A percentile compares a stretch with the other conserved stretches of the same genome.
Conservation (phyloP, 2,888 invertebrate species). For the Epinotia nisella region DNA sequence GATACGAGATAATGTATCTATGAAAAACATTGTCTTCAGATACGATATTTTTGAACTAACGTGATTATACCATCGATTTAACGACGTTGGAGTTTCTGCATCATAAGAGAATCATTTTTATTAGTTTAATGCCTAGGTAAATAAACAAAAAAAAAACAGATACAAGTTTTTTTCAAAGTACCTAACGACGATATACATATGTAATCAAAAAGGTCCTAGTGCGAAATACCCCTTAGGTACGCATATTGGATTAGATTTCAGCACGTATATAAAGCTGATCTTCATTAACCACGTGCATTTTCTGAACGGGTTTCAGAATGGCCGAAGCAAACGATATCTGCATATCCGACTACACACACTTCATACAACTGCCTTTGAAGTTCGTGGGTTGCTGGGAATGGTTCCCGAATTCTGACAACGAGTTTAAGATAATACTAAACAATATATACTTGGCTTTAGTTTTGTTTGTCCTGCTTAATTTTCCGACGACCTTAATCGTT, state of each 20-base stretch:
- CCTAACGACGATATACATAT: too few species aligned
- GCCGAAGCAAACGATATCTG: slow-evolving; percentile 48
- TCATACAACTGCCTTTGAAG: slow-evolving; percentile 64
- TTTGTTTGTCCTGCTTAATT: slow-evolving; percentile 60
- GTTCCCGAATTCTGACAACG: slow-evolving; percentile 56
- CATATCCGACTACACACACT: slow-evolving; percentile 62
- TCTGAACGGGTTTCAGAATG: slow-evolving; percentile 27
- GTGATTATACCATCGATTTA: too few species aligned
- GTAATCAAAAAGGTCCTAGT: too few species aligned
- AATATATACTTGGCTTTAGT: slow-evolving; percentile 64
- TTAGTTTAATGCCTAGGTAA: too few species aligned
- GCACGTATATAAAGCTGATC: slow-evolving; percentile 8
- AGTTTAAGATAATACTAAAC: slow-evolving; percentile 59
- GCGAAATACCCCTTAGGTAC: slow-evolving; percentile 13
- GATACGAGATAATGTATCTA: too few species aligned
- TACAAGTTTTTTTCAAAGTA: too few species aligned
- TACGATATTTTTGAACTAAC: too few species aligned
- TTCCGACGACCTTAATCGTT: slow-evolving; percentile 57
- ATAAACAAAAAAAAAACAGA: too few species aligned
- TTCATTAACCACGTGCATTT: slow-evolving; percentile 7
- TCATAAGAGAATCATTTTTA: too few species aligned
- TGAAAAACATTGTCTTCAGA: too few species aligned
- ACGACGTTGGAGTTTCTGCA: too few species aligned
- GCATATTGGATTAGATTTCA: slow-evolving; percentile 5
- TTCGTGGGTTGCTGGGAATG: slow-evolving; percentile 74